Evolutionary conservation across 2,113 vertebrate species (phyloP), one percentile per base, ranked within the genome.

Genomic region (Psittacula cyanocephala): DNA sequence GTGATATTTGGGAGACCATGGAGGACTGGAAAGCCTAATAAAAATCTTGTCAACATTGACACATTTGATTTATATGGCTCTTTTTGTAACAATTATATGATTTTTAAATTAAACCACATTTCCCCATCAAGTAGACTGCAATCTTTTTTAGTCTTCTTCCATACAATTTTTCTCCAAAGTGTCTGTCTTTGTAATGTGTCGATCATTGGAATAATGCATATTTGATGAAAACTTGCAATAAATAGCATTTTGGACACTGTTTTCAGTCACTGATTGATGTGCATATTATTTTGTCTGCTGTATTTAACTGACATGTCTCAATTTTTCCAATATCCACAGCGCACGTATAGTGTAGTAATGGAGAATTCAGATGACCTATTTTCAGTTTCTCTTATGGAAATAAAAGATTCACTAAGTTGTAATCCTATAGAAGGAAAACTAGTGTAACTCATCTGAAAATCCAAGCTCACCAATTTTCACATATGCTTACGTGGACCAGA

Each of bases 221-320:
- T 98, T 97, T 97, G 96, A 98, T 98, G 96, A 97, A 97, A 97
- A 97, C 33, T 74, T 93, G 75, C 83, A 95, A 98, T 97, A 97
- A 97, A 97, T 97, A 98, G 96, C 63, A 88, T 96, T 97, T 94
- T 88, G 94, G 94, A 96, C 92, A 87, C 88, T 91, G 28, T 93
- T 97, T 95, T 79, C 67, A 94, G 96, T 88, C 95, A 94, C 39
- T 95, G 95, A 97, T 94, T 96, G 95, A 98, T 97, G 60, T 71
- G 20, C 28, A 6, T 91, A 94, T 97, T 97, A 96, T 96, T 97
- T 96, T 93, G 88, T 94, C 96, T 95, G 52, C 91, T 97, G 90
- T 93, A 70, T 95, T 98, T 96, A 96, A 98, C 80, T 74, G 85
- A 63, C 65, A 46, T 0, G 2, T 82, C 76, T 96, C 89, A 64